These are phyloP conservation scores for Triops longicaudatus DNA, from an alignment of 1,140 invertebrate species.

Conservation along the genomic window DNA sequence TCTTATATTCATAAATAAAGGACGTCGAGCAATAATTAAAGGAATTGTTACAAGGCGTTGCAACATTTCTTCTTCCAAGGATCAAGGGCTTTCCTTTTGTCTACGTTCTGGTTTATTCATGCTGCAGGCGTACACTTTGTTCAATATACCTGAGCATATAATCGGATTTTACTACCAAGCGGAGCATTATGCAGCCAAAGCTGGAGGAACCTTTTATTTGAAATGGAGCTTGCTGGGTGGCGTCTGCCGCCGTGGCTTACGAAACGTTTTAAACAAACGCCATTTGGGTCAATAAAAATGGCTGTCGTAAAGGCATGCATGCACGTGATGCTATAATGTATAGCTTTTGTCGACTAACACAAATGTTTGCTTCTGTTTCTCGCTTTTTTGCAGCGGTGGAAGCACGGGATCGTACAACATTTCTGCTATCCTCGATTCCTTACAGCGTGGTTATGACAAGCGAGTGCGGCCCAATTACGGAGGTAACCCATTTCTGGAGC, in stretches of 20 bases:
- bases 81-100: background rate
- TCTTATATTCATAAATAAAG: background rate
- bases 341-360: slow-evolving; percentile 14
- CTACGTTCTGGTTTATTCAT: background rate
- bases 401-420: slow-evolving; percentile 26
- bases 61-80: background rate
- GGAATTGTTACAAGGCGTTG: background rate
- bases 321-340: background rate
- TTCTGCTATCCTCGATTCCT: slow-evolving; percentile 30
- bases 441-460: slow-evolving; percentile 37
- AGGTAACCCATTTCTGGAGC: slow-evolving; percentile 28
- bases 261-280: background rate
- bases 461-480: slow-evolving; percentile 38
- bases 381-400: background rate
- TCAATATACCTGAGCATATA: background rate
- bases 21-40: background rate
- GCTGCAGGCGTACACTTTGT: background rate
- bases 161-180: background rate
- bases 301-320: background rate
- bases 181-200: background rate
- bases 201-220: background rate
- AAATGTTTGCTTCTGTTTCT: background rate
- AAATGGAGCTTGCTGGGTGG: slow-evolving; percentile 9
- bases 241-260: background rate
- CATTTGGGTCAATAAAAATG: slow-evolving; percentile 8